Conservation (phyloP, 23 tunicate genomes). For the Trididemnum miniatum region DNA sequence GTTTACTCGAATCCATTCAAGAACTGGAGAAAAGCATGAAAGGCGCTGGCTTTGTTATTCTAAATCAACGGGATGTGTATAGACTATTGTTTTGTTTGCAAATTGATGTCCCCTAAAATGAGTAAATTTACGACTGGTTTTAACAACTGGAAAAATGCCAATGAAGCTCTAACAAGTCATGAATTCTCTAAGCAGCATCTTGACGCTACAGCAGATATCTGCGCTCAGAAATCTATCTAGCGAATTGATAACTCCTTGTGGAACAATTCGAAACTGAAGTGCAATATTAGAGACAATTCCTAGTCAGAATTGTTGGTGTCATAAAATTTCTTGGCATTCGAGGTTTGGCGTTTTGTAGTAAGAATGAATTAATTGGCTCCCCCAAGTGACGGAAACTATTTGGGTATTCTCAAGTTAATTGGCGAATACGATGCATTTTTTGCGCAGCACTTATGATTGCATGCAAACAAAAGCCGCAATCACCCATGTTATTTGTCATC, state of each 20-base stretch:
- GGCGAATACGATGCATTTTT: slow-evolving; percentile 34
- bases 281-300: slow-evolving; percentile 21
- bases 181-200: background rate
- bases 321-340: slow-evolving; percentile 14
- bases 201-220: background rate
- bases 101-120: background rate
- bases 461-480: slow-evolving; percentile 4
- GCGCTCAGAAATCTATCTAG: background rate
- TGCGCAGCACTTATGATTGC: slow-evolving; percentile 20
- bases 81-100: background rate
- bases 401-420: slow-evolving; percentile 37
- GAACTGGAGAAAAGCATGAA: slow-evolving; percentile 13
- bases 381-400: slow-evolving; percentile 23
- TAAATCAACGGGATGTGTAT: slow-evolving; percentile 10
- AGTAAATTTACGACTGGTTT: slow-evolving; percentile 11
- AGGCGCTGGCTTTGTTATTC: background rate
- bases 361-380: no score
- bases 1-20: slow-evolving; percentile 2
- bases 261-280: slow-evolving; percentile 18
- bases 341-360: slow-evolving; percentile 44
- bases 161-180: slow-evolving; percentile 2
- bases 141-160: background rate
- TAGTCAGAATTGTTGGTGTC: slow-evolving; percentile 17
- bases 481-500: slow-evolving; percentile 33
- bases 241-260: background rate